Percentiles rank a stretch among this genome's conserved stretches.
Conservation (phyloP, 2,888 invertebrate genomes). For the Drosophila fulvimacula region DNA sequence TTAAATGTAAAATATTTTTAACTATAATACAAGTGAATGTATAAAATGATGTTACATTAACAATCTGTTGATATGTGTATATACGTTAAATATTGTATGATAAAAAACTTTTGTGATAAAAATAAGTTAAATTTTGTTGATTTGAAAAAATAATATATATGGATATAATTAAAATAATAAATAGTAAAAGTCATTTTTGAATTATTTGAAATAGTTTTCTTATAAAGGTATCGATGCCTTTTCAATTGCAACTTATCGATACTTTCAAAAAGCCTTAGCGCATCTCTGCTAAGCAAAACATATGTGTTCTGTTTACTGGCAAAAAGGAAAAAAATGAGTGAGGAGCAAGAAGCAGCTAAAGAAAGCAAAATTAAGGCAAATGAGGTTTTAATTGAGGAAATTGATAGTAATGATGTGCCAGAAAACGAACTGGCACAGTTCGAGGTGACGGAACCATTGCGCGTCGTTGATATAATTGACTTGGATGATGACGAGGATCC, state of each 20-base stretch:
- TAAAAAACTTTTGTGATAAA: conserved; percentile 9
- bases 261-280: not conserved
- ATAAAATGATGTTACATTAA: conserved; percentile 7
- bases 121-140: not conserved
- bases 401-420: conserved; percentile 81
- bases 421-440: conserved; percentile 83
- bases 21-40: not conserved
- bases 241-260: not conserved
- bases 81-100: not conserved
- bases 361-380: conserved; percentile 23
- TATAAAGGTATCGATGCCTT: not conserved
- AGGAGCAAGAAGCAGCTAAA: conserved; percentile 7
- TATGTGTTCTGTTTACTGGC: conserved; percentile 13
- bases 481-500: conserved; percentile 17
- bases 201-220: not conserved
- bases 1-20: conserved; percentile 17
- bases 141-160: too few species aligned
- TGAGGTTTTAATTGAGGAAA: conserved; percentile 79
- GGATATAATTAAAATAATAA: too few species aligned
- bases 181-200: too few species aligned
- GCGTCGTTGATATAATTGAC: conserved; percentile 67
- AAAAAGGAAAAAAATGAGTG: conserved; percentile 32
- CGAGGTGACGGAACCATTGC: conserved; percentile 79
- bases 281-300: conserved; percentile 11
- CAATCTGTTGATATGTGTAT: not conserved